Evolutionary conservation across 2,888 invertebrate species (phyloP), one percentile per base, ranked within the genome.

Genomic region (Tuberolachnus salignus): DNA sequence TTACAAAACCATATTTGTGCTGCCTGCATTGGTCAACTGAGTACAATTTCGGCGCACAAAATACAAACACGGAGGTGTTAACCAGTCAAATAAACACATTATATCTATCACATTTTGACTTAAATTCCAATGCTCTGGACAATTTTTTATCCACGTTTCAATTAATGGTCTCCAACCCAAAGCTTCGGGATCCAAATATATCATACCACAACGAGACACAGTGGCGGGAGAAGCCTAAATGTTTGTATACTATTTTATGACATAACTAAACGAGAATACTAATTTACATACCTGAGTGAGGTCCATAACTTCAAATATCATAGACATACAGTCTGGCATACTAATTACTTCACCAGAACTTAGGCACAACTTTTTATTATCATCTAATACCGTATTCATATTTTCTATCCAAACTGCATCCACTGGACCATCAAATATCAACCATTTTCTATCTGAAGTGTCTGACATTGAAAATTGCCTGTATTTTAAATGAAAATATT

Each of bases 141-240:
- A 63, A 23, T 86, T 88, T 14, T 90, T 89, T 1, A 94, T 83
- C 96, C 97, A 97, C 0, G 94, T 94, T 82, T 89, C 89, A 42
- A 93, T 88, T 83, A 95, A 91, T 0, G 94, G 92, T 82, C 88
- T 87, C 91, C 94, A 95, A 4, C 96, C 96, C 9, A 97, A 87
- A 1, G 92, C 91, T 1, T 88, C 85, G 0, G 96, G 92, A 85
- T 97, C 96, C 88, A 97, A 90, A 85, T 94, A 95, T 82, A 95
- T 92, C 94, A 95, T 94, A 63, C 94, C 94, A 86, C 94, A 95
- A 75, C 94, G 89, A n/a, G 94, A 94, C n/a, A 94, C 94, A 6
- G 94, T 94, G 6, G 94, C 94, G 21, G 95, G 95, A 0, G 92
- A 92, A 0, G 92, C 92, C 86, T 85, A 23, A 8, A 69, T n/a